Percentiles rank a stretch among this genome's conserved stretches.
Conservation (phyloP, 53 echinoderm and acorn worm species). For the Holothuria scabra region DNA sequence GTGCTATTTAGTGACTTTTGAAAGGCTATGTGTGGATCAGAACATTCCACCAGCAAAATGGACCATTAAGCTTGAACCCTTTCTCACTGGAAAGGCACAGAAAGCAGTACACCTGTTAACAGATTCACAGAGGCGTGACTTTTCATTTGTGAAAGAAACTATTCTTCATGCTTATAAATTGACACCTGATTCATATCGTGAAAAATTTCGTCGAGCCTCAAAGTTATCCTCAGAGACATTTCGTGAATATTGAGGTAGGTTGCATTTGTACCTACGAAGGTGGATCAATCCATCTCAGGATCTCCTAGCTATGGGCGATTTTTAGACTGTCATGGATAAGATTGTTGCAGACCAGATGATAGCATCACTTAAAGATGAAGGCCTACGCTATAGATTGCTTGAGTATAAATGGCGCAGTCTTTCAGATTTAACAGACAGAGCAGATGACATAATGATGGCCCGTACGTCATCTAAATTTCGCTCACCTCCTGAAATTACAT, state of each 20-base stretch:
- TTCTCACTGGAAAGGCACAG: constrained; percentile 63
- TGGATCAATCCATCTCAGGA: constrained; percentile 21
- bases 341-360: no score
- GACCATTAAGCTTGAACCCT: constrained; percentile 31
- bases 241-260: constrained; percentile 39
- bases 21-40: no score
- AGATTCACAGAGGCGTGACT: background rate
- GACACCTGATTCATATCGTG: constrained; percentile 56
- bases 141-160: constrained; percentile 33
- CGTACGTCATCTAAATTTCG: background rate
- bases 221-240: constrained; percentile 46
- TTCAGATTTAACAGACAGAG: constrained; percentile 18
- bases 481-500: no score
- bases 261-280: constrained; percentile 6
- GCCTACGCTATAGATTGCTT: constrained; percentile 3
- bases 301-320: background rate
- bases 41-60: no score
- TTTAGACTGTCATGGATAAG: constrained; percentile 20
- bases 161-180: constrained; percentile 56
- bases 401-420: constrained; percentile 15
- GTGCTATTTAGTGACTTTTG: no score
- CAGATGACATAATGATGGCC: constrained; percentile 36
- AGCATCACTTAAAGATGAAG: constrained; percentile 3
- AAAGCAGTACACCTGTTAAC: constrained; percentile 58
- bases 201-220: constrained; percentile 45